These are phyloP conservation scores for Microtus ochrogaster DNA, from an alignment of 2,113 vertebrate species.

Conservation along the genomic window DNA sequence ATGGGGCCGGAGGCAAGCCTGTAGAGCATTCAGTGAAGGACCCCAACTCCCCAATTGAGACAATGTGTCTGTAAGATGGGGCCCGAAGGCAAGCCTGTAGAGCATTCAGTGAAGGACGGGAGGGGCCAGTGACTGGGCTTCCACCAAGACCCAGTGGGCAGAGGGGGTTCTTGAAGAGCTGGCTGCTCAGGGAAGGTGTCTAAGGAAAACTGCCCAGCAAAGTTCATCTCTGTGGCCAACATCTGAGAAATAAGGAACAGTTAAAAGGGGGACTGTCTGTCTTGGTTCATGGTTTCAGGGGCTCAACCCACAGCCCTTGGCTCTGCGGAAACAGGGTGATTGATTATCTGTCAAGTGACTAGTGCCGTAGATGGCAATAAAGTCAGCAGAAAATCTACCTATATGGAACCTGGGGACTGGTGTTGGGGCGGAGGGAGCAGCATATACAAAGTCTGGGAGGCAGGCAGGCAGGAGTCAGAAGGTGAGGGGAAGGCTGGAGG, in stretches of 20 bases:
- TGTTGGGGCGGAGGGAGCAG: not conserved
- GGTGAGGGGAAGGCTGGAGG: not conserved
- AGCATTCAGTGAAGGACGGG: not conserved
- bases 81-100: not conserved
- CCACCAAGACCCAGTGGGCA: not conserved
- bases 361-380: not conserved
- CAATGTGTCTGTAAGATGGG: not conserved
- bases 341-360: not conserved
- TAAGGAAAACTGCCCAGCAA: not conserved
- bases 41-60: not conserved
- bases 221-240: not conserved
- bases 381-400: not conserved
- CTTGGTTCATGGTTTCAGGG: not conserved
- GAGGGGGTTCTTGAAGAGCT: not conserved
- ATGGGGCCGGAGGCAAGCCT: not conserved
- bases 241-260: not conserved
- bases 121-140: not conserved
- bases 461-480: too few relatives aligned
- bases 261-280: not conserved
- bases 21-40: not conserved
- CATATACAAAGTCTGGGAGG: too few relatives aligned
- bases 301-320: not conserved
- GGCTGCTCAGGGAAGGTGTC: not conserved
- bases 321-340: not conserved
- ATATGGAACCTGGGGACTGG: too few relatives aligned